Conservation (phyloP, 1,140 invertebrate genomes). For the Chrysomallon squamiferum region DNA sequence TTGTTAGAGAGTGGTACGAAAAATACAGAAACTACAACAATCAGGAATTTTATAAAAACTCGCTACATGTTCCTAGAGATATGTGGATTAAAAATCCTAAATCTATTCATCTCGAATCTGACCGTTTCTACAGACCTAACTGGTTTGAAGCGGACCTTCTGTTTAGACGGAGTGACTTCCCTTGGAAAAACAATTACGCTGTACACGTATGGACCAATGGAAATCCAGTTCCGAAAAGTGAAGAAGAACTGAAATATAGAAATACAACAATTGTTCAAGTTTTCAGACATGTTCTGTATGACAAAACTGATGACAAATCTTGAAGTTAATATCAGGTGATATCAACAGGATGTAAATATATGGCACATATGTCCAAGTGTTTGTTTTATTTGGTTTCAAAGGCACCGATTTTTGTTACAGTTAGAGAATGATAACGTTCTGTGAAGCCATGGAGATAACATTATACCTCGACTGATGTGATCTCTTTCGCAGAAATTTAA, state of each 20-base stretch:
- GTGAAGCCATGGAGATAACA: too few relatives aligned
- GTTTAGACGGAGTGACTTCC: conserved; percentile 18
- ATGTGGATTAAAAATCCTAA: conserved; percentile 20
- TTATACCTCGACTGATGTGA: too few relatives aligned
- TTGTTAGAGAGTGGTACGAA: conserved; percentile 24
- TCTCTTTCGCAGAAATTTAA: too few relatives aligned
- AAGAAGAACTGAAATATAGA: conserved; percentile 12
- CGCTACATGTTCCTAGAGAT: conserved; percentile 22
- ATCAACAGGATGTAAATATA: too few relatives aligned
- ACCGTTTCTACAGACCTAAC: conserved; percentile 20
- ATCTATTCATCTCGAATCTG: conserved; percentile 18
- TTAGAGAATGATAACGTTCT: too few relatives aligned
- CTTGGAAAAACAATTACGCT: conserved; percentile 23
- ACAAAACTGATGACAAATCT: neutral
- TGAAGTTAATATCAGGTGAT: too few relatives aligned
- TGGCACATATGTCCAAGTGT: too few relatives aligned
- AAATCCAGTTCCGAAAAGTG: conserved; percentile 17
- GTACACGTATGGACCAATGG: conserved; percentile 26
- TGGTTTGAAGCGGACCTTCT: conserved; percentile 29
- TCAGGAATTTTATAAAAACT: conserved; percentile 20
- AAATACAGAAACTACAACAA: conserved; percentile 17
- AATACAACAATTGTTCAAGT: conserved; percentile 26
- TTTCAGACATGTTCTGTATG: conserved; percentile 22
- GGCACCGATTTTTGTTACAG: too few relatives aligned
- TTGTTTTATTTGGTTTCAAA: too few relatives aligned